Conservation (phyloP, 2,888 invertebrate genomes). For the Plemyria rubiginata region DNA sequence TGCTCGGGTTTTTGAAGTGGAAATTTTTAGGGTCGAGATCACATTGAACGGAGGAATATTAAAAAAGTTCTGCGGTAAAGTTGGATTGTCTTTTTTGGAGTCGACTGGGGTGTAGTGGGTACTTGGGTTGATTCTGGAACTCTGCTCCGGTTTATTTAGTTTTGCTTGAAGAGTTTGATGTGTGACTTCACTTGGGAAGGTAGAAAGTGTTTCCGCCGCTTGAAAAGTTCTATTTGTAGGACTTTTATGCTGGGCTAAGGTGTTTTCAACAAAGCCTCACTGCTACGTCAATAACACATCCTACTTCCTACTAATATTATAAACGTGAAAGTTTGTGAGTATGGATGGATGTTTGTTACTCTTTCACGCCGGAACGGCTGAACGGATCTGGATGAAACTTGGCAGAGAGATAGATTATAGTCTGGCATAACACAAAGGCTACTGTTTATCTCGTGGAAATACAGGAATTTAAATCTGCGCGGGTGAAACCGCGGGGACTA, state of each 20-base stretch:
- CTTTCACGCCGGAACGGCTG: too few relatives aligned
- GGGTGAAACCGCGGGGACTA: too few relatives aligned
- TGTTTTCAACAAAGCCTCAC: too few relatives aligned
- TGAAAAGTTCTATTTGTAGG: background rate
- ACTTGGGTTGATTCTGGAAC: constrained; percentile 18
- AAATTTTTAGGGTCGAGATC: constrained; percentile 74
- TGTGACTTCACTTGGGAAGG: constrained; percentile 15
- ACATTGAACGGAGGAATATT: constrained; percentile 80
- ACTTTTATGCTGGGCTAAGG: background rate
- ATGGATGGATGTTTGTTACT: too few relatives aligned
- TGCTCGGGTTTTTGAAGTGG: constrained; percentile 61
- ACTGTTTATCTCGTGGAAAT: too few relatives aligned
- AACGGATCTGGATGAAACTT: too few relatives aligned
- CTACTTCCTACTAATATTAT: too few relatives aligned
- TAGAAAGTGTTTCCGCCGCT: constrained; percentile 14
- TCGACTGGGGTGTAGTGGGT: constrained; percentile 36
- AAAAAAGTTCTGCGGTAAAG: constrained; percentile 79
- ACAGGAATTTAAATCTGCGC: too few relatives aligned
- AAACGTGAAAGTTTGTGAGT: too few relatives aligned
- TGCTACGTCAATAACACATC: too few relatives aligned
- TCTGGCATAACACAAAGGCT: too few relatives aligned
- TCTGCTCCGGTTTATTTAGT: constrained; percentile 29
- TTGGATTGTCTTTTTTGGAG: constrained; percentile 80
- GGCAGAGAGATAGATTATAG: too few relatives aligned
- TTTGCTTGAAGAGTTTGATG: constrained; percentile 23